These are phyloP conservation scores for Stegophylla sp. DNA, from an alignment of 2,888 invertebrate species.

Conservation along the genomic window DNA sequence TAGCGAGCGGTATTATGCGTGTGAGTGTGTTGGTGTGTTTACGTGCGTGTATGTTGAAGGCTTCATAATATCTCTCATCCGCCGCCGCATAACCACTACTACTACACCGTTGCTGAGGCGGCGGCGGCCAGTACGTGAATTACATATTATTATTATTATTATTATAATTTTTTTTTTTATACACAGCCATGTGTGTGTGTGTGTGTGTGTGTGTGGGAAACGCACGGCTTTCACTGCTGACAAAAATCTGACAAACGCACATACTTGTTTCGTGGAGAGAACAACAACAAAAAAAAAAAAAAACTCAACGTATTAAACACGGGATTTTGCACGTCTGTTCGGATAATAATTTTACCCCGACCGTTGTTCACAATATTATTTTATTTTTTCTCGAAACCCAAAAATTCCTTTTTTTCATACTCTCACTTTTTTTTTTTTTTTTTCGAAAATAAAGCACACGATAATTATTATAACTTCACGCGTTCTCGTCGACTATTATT, in stretches of 20 bases:
- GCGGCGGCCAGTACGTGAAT: background rate
- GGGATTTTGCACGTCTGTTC: background rate
- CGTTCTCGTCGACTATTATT: too few species aligned
- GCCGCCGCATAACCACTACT: background rate
- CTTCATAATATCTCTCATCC: slow-evolving; percentile 10
- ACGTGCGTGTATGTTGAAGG: background rate
- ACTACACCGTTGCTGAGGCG: too few species aligned
- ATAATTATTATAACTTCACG: background rate
- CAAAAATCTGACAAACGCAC: slow-evolving; percentile 16
- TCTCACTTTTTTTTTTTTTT: too few species aligned
- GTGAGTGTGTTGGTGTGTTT: too few species aligned
- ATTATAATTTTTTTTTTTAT: background rate
- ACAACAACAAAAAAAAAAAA: background rate
- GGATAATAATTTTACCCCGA: background rate
- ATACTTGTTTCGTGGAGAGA: background rate
- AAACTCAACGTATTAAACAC: background rate
- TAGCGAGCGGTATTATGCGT: background rate
- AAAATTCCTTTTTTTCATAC: background rate
- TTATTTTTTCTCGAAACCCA: background rate
- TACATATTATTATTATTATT: slow-evolving; percentile 6
- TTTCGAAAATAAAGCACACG: too few species aligned
- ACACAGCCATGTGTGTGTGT: background rate
- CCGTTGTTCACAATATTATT: too few species aligned
- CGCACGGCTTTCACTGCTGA: slow-evolving; percentile 17
- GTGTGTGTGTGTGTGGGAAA: background rate